A percentile compares a stretch with the other conserved stretches of the same genome.
phyloP scores from a whole-genome alignment of 2,113 vertebrate genomes.

The Rissa tridactyla region DNA sequence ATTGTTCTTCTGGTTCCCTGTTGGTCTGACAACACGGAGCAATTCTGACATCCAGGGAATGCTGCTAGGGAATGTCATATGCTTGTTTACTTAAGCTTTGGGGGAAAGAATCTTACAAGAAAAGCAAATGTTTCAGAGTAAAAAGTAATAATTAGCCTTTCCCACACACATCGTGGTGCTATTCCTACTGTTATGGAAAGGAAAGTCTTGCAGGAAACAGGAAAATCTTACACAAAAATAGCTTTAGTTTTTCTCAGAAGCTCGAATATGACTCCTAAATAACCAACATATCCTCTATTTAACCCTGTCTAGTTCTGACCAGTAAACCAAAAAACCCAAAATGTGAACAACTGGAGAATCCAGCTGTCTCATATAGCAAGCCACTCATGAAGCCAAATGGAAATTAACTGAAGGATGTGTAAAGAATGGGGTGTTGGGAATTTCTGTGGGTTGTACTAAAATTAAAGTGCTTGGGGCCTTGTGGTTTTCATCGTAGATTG shows the following conservation, averaged over 20 bases:
- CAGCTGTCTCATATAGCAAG: neutral
- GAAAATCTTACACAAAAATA: constrained; percentile 7
- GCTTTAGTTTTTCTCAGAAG: constrained; percentile 28
- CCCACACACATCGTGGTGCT: neutral
- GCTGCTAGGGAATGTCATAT: neutral
- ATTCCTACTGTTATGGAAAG: neutral
- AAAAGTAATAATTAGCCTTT: constrained; percentile 27
- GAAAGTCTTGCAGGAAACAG: constrained; percentile 18
- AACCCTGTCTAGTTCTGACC: constrained; percentile 11
- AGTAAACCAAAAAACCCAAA: neutral
- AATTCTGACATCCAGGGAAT: neutral
- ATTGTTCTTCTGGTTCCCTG: neutral
- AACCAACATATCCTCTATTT: neutral
- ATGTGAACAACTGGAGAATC: neutral
- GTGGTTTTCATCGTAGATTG: neutral
- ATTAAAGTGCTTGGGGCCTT: neutral
- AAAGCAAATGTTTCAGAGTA: constrained; percentile 29
- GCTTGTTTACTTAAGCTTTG: constrained; percentile 33
- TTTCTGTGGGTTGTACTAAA: neutral
- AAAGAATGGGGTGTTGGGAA: constrained; percentile 28
- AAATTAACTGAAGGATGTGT: constrained; percentile 19
- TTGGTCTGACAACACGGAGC: neutral
- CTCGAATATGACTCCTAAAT: neutral
- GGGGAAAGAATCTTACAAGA: neutral
- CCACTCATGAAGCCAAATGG: neutral